Evolutionary conservation across 2,113 vertebrate genomes (phyloP).

Genomic region (Onychostruthus taczanowskii): DNA sequence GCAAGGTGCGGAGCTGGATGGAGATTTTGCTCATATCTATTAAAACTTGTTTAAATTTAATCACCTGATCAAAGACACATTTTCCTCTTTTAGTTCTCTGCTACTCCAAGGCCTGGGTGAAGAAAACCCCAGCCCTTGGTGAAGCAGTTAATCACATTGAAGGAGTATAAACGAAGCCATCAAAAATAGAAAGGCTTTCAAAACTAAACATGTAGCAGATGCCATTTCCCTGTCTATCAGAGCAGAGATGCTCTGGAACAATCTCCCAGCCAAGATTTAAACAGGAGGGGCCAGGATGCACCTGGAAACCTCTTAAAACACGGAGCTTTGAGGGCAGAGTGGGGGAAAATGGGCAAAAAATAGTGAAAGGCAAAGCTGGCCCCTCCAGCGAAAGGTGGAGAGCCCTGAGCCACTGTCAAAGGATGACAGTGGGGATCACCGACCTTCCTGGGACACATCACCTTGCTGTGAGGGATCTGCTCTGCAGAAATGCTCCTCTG

Average conservation of each 20-base stretch:
- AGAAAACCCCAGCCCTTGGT: background rate
- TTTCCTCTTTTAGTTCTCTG: background rate
- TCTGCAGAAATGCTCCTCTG: background rate
- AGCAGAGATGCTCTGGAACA: background rate
- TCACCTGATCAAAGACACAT: background rate
- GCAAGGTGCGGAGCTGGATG: background rate
- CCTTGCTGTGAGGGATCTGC: rapidly evolving
- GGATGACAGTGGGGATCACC: background rate
- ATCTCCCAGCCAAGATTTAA: background rate
- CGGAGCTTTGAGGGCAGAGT: background rate
- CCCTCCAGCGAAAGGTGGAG: background rate
- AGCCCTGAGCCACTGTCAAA: too few species aligned
- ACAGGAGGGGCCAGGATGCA: background rate
- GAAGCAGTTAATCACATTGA: constrained; percentile 24
- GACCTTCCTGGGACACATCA: background rate
- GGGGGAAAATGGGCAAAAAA: background rate
- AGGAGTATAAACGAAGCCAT: background rate
- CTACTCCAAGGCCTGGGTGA: background rate
- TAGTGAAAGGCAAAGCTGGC: background rate
- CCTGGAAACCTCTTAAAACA: background rate
- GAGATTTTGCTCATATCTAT: background rate
- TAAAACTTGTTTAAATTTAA: background rate
- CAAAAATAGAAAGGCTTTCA: constrained; percentile 31
- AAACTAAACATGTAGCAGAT: background rate
- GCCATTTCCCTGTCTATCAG: background rate